phyloP scores from a whole-genome alignment of 2,888 invertebrate species.

The Gryllus longicercus region DNA sequence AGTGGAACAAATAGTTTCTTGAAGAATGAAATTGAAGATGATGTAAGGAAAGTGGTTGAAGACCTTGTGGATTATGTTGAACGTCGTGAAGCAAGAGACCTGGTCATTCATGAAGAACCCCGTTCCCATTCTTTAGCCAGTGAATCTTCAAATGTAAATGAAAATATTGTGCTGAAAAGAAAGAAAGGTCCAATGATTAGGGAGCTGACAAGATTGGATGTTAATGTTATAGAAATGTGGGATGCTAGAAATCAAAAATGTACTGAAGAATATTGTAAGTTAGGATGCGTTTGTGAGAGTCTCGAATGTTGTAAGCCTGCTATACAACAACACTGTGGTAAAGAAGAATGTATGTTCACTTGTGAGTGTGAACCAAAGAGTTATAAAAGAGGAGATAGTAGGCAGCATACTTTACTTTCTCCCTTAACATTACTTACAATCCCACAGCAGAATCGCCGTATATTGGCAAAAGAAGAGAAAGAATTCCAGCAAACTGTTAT shows the following conservation, averaged over 20 bases:
- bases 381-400: neutral
- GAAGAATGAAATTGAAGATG: conserved; percentile 3
- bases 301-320: conserved; percentile 46
- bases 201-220: conserved; percentile 62
- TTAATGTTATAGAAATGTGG: conserved; percentile 48
- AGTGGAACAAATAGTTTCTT: neutral
- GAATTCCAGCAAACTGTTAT: conserved; percentile 71
- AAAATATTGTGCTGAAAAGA: conserved; percentile 44
- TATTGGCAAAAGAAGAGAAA: conserved; percentile 64
- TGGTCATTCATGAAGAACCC: conserved; percentile 50
- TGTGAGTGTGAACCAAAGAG: conserved; percentile 48
- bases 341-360: conserved; percentile 59
- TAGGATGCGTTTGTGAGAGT: conserved; percentile 67
- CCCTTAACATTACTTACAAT: conserved; percentile 47
- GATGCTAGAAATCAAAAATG: conserved; percentile 45
- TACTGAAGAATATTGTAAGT: conserved; percentile 54
- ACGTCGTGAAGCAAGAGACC: conserved; percentile 57
- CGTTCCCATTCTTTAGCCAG: neutral
- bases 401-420: conserved; percentile 39
- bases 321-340: conserved; percentile 59
- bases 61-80: conserved; percentile 60
- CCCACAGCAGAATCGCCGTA: conserved; percentile 53
- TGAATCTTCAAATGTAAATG: conserved; percentile 35
- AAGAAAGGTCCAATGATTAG: conserved; percentile 41
- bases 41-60: conserved; percentile 46